Evolutionary conservation across 2,113 vertebrate species (phyloP).

Genomic region (Sphyrna mokarran): DNA sequence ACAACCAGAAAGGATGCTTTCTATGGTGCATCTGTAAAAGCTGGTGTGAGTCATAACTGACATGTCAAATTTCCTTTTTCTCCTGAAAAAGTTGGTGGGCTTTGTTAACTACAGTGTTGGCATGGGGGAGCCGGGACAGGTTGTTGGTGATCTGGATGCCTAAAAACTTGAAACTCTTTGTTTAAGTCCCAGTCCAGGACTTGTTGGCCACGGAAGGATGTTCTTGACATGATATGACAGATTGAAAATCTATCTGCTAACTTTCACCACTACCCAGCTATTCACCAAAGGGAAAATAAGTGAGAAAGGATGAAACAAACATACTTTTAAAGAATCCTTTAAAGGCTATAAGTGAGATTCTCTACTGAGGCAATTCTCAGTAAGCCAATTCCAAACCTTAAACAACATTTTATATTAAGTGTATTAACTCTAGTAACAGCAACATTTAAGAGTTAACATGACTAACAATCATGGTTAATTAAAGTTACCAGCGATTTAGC

Average conservation of each 20-base stretch:
- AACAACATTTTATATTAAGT: background rate
- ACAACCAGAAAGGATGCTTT: no score
- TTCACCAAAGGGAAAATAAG: no score
- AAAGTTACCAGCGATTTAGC: background rate
- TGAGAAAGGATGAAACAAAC: background rate
- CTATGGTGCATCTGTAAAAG: no score
- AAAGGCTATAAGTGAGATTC: background rate
- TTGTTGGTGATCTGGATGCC: no score
- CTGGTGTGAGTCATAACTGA: no score
- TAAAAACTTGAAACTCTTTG: background rate
- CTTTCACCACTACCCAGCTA: background rate
- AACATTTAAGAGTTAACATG: background rate
- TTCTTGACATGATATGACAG: background rate
- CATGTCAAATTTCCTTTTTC: no score
- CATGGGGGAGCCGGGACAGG: no score
- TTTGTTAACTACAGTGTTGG: no score
- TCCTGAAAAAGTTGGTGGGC: no score
- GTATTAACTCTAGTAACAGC: background rate
- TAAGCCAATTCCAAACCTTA: background rate
- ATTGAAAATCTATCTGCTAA: background rate
- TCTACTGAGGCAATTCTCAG: background rate
- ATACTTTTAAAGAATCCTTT: background rate
- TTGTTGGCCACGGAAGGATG: background rate
- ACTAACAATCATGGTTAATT: background rate
- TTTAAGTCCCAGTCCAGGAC: background rate